phyloP scores from a whole-genome alignment of 2,797 vertebrate species.

The Spatula versicolor region DNA sequence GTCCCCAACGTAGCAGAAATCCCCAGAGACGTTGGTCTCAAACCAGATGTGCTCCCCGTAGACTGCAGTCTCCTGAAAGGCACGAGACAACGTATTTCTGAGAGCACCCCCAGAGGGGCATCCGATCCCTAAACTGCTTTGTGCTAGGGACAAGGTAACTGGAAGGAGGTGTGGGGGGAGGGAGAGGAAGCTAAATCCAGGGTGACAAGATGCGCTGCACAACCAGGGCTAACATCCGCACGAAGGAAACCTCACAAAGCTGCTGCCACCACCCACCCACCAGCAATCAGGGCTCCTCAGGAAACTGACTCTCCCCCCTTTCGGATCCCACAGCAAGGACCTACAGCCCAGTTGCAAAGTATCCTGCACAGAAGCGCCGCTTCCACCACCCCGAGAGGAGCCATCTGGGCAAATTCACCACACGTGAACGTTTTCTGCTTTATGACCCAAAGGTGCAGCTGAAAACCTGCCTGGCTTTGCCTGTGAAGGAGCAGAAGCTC shows the following conservation, averaged over 20 bases:
- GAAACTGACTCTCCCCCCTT: neutral
- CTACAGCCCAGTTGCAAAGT: neutral
- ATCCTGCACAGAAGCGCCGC: neutral
- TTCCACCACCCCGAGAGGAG: neutral
- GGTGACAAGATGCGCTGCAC: neutral
- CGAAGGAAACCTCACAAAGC: neutral
- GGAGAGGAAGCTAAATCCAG: neutral
- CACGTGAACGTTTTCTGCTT: neutral
- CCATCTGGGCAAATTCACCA: neutral
- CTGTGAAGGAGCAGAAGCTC: neutral
- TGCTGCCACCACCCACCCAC: neutral
- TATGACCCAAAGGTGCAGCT: neutral
- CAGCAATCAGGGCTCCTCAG: neutral
- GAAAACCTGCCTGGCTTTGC: neutral
- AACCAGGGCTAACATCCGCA: neutral
- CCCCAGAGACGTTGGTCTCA: conserved; percentile 92
- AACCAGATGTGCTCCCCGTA: conserved; percentile 97
- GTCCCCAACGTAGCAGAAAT: conserved; percentile 95
- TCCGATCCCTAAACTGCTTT: neutral
- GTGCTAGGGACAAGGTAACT: neutral
- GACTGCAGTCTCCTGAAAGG: conserved; percentile 86
- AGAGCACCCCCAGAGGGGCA: neutral
- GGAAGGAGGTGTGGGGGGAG: neutral
- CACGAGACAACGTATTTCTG: neutral
- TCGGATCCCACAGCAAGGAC: neutral